Conservation (phyloP, 2,888 invertebrate species). For the Orchesellides sinensis region DNA sequence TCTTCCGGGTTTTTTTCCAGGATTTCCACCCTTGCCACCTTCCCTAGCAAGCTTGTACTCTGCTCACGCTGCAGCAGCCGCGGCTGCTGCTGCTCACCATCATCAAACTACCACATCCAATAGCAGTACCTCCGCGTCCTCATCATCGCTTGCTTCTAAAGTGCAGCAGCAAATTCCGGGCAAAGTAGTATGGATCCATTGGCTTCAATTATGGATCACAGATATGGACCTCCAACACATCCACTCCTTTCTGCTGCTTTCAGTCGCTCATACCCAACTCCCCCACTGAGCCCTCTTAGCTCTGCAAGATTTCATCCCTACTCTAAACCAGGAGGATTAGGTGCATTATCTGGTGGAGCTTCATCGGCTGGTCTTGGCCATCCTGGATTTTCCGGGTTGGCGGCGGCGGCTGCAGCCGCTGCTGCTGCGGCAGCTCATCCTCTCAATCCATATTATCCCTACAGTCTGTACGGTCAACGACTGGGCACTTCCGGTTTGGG, state of each 20-base stretch:
- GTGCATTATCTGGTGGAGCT: conserved; percentile 82
- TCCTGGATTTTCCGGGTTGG: conserved; percentile 64
- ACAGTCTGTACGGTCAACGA: conserved; percentile 91
- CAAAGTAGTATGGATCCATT: conserved; percentile 76
- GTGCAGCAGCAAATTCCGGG: conserved; percentile 52
- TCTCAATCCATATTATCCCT: conserved; percentile 90
- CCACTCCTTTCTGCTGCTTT: conserved; percentile 70
- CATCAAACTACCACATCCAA: conserved; percentile 81
- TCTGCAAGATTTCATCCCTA: conserved; percentile 96
- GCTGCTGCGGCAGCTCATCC: conserved; percentile 82
- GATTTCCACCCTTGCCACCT: conserved; percentile 77
- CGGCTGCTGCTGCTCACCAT: conserved; percentile 30
- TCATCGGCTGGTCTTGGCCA: conserved; percentile 76
- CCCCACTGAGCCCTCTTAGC: conserved; percentile 90
- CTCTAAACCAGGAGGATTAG: conserved; percentile 77
- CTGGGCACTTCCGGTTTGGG: conserved; percentile 82
- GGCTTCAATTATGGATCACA: conserved; percentile 85
- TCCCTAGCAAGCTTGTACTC: conserved; percentile 72
- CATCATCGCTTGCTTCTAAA: conserved; percentile 77
- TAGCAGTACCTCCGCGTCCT: conserved; percentile 83
- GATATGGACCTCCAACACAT: conserved; percentile 77
- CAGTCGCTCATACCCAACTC: conserved; percentile 79
- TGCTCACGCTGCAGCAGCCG: conserved; percentile 80
- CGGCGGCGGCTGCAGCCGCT: conserved; percentile 80
- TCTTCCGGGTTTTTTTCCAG: conserved; percentile 80